Evolutionary conservation across 2,888 invertebrate species (phyloP).

Genomic region (Temnothorax unifasciatus): DNA sequence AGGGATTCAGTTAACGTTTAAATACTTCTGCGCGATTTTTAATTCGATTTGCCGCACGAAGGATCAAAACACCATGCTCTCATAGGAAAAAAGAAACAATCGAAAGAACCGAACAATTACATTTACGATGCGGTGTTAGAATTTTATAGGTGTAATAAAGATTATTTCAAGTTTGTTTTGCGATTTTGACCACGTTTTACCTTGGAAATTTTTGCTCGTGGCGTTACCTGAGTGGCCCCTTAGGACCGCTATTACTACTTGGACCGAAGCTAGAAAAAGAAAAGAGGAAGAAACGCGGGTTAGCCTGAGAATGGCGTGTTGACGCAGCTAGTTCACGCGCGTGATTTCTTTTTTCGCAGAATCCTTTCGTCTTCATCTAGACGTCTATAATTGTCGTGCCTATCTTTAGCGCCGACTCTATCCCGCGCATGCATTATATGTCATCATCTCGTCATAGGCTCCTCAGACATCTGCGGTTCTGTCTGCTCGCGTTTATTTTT

Average conservation of each 20-base stretch:
- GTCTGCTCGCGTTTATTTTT: slow-evolving; percentile 43
- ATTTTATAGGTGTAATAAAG: background rate
- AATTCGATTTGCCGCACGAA: background rate
- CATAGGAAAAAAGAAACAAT: too few relatives aligned
- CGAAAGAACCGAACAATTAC: background rate
- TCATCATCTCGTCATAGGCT: slow-evolving; percentile 37
- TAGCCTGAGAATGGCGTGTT: slow-evolving; percentile 7
- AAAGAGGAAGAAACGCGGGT: slow-evolving; percentile 1
- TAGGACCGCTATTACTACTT: background rate
- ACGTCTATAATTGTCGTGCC: slow-evolving; percentile 26
- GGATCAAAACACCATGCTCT: background rate
- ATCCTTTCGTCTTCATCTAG: background rate
- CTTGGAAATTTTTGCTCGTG: slow-evolving; percentile 29
- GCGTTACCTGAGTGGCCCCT: background rate
- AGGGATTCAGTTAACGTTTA: background rate
- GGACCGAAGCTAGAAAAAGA: background rate
- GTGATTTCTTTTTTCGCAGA: background rate
- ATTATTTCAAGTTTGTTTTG: background rate
- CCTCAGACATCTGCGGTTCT: slow-evolving; percentile 30
- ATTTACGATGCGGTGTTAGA: background rate
- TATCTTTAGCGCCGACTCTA: slow-evolving; percentile 19
- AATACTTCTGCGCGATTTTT: background rate
- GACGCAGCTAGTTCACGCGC: background rate
- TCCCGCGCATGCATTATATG: background rate
- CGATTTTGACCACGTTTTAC: background rate